These are phyloP conservation scores for Gallinago solitaria DNA, from an alignment of 2,797 vertebrate genomes.

Conservation along the genomic window DNA sequence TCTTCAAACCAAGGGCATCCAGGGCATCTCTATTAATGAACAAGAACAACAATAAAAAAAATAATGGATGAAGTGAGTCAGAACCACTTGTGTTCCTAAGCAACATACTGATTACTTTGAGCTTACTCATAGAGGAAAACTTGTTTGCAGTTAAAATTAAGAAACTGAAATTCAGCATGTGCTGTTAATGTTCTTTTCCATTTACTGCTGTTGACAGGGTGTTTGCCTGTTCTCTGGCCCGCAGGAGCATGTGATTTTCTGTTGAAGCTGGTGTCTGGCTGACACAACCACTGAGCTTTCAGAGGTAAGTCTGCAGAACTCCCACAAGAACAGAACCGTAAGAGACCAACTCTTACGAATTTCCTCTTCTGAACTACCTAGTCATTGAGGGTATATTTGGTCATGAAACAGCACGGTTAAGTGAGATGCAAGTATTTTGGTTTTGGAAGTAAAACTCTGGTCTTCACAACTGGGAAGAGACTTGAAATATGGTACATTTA, in stretches of 20 bases:
- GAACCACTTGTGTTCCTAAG: constrained; percentile 22
- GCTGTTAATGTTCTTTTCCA: neutral
- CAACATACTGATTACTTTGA: constrained; percentile 26
- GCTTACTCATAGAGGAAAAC: constrained; percentile 22
- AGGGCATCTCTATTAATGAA: constrained; percentile 87
- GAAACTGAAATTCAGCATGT: neutral
- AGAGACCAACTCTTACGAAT: neutral
- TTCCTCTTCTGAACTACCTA: neutral
- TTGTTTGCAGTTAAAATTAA: constrained; percentile 2
- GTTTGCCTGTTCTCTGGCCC: neutral
- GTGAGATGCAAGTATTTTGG: neutral
- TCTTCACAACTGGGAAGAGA: neutral
- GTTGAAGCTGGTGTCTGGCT: neutral
- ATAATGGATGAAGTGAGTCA: neutral
- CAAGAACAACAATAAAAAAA: neutral
- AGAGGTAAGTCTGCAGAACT: neutral
- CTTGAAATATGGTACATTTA: neutral
- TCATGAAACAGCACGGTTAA: neutral
- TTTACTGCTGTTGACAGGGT: neutral
- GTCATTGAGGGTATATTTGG: neutral
- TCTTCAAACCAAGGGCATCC: constrained; percentile 92
- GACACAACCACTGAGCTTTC: neutral
- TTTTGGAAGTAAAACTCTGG: neutral
- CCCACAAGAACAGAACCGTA: neutral
- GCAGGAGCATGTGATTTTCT: neutral